Evolutionary conservation across 1,140 invertebrate genomes (phyloP).

Genomic region (Eueides isabella): DNA sequence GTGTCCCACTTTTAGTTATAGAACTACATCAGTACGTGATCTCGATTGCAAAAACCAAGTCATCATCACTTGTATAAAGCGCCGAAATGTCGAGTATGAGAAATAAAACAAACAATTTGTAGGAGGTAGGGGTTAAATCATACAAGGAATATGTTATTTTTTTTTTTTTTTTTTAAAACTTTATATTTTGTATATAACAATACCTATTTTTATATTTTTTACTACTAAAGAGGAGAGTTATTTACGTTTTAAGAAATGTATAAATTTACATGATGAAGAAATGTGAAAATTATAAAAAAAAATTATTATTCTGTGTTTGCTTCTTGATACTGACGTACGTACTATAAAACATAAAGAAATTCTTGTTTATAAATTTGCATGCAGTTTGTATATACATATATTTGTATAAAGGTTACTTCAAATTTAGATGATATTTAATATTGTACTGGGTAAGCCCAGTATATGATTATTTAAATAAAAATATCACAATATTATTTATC

Average conservation of each 20-base stretch:
- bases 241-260: too few species aligned
- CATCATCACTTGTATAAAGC: constrained; percentile 61
- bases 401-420: not conserved
- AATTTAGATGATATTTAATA: too few species aligned
- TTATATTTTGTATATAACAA: not conserved
- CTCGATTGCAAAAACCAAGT: constrained; percentile 59
- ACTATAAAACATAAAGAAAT: too few species aligned
- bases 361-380: not conserved
- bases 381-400: not conserved
- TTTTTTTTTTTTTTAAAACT: not conserved
- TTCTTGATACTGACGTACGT: too few species aligned
- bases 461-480: not conserved
- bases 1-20: constrained; percentile 55
- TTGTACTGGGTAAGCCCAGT: too few species aligned
- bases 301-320: too few species aligned
- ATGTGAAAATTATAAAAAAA: too few species aligned
- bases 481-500: not conserved
- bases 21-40: constrained; percentile 54
- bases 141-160: not conserved
- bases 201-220: too few species aligned
- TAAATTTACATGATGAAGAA: too few species aligned
- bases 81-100: constrained; percentile 49
- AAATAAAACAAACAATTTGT: constrained; percentile 55
- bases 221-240: too few species aligned
- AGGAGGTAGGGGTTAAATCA: constrained; percentile 36